These are phyloP conservation scores for Lepetodrilus schrolli DNA, from an alignment of 2,888 invertebrate genomes.

Conservation along the genomic window DNA sequence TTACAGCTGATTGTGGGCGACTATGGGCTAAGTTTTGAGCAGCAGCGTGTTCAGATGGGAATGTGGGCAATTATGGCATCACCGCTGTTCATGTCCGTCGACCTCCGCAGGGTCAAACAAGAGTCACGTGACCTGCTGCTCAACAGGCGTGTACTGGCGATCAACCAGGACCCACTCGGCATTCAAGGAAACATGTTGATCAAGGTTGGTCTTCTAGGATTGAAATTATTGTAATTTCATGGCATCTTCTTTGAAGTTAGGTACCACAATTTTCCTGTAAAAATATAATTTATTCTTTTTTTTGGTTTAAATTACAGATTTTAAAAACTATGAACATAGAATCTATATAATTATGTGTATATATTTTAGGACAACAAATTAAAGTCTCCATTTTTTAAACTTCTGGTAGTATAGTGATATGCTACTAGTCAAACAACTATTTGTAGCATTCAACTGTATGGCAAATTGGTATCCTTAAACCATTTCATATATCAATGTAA, in stretches of 20 bases:
- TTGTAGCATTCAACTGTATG: too few species aligned
- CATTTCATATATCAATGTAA: too few species aligned
- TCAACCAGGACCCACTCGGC: constrained; percentile 93
- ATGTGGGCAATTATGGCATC: constrained; percentile 96
- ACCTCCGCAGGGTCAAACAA: constrained; percentile 88
- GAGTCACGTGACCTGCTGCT: constrained; percentile 93
- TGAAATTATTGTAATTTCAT: too few species aligned
- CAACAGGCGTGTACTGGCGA: constrained; percentile 91
- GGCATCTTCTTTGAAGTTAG: neutral
- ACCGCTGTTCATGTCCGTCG: constrained; percentile 95
- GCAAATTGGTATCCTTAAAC: too few species aligned
- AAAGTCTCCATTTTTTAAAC: too few species aligned
- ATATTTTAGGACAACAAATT: too few species aligned
- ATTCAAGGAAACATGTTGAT: constrained; percentile 88
- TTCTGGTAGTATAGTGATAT: too few species aligned
- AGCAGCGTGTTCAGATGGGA: constrained; percentile 95
- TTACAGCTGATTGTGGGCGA: constrained; percentile 92
- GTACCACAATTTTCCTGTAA: neutral
- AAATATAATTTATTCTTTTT: too few species aligned
- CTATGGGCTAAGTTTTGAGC: constrained; percentile 93
- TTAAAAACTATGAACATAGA: too few species aligned
- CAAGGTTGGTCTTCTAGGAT: neutral
- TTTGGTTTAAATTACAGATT: neutral
- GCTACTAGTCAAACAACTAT: too few species aligned
- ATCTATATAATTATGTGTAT: too few species aligned